A percentile compares a stretch with the other conserved stretches of the same genome.
Evolutionary conservation across 2,888 invertebrate genomes (phyloP).

Genomic region (Tetramorium bicarinatum): DNA sequence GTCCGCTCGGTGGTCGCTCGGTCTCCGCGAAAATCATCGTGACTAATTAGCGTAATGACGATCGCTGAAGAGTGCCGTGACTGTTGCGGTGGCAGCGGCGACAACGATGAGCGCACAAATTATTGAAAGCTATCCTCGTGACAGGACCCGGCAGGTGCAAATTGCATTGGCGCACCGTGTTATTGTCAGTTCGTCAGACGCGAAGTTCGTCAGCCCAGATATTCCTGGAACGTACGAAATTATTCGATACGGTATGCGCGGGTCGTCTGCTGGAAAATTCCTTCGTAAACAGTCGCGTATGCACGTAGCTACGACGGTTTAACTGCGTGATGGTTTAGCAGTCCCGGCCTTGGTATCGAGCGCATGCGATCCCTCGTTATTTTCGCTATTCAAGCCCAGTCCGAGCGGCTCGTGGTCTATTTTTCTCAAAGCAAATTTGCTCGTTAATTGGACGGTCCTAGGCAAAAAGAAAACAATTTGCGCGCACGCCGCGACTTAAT

Average conservation of each 20-base stretch:
- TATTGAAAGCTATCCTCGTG: conserved; percentile 63
- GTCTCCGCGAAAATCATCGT: conserved; percentile 71
- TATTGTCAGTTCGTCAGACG: conserved; percentile 63
- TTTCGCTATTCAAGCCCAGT: conserved; percentile 31
- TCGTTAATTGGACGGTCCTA: conserved; percentile 47
- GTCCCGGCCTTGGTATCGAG: conserved; percentile 35
- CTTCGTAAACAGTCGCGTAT: conserved; percentile 53
- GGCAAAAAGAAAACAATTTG: conserved; percentile 40
- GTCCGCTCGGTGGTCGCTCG: conserved; percentile 34
- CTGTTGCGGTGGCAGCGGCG: conserved; percentile 16
- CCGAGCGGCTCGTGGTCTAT: conserved; percentile 15
- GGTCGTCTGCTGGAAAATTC: conserved; percentile 52
- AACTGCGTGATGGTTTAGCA: conserved; percentile 18
- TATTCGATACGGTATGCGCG: conserved; percentile 28
- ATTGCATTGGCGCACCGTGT: conserved; percentile 47
- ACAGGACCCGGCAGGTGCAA: conserved; percentile 56
- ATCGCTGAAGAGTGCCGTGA: conserved; percentile 56
- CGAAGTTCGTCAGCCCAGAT: conserved; percentile 46
- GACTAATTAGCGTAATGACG: conserved; percentile 77
- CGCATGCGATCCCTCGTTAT: conserved; percentile 40
- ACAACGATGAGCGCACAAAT: conserved; percentile 56
- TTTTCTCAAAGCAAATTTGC: conserved; percentile 52
- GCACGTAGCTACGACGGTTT: conserved; percentile 23
- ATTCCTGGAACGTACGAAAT: conserved; percentile 46
- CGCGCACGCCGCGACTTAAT: conserved; percentile 5